Conservation (phyloP, 2,113 vertebrate species). For the Connochaetes taurinus region DNA sequence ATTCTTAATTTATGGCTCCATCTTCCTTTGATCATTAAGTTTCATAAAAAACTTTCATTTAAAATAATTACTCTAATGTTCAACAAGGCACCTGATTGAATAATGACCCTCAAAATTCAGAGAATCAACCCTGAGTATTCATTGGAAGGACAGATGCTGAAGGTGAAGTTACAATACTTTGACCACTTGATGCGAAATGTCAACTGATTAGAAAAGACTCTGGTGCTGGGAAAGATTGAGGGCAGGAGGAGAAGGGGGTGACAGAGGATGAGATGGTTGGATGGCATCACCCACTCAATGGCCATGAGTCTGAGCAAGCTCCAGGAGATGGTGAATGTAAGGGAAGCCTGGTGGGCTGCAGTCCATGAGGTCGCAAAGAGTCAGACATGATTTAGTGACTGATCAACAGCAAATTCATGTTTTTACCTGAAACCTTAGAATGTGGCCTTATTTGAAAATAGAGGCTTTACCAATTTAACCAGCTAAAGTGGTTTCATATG, state of each 20-base stretch:
- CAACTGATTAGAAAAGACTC: background rate
- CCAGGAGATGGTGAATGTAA: background rate
- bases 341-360: background rate
- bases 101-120: background rate
- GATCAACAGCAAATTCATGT: background rate
- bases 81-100: background rate
- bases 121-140: background rate
- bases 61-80: background rate
- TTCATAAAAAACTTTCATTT: background rate
- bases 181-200: background rate
- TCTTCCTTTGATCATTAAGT: background rate
- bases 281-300: background rate
- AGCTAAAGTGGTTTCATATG: background rate
- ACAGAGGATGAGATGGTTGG: background rate
- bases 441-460: background rate
- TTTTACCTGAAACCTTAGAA: background rate
- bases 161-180: background rate
- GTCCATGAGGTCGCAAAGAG: background rate
- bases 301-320: background rate
- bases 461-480: background rate
- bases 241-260: background rate
- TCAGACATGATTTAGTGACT: background rate
- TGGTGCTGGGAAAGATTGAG: background rate
- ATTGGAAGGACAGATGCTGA: background rate
- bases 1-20: background rate